Percentiles rank a stretch among this genome's conserved stretches.
Evolutionary conservation across 2,797 vertebrate species (phyloP).

Genomic region (Melanotaenia pygmaea): DNA sequence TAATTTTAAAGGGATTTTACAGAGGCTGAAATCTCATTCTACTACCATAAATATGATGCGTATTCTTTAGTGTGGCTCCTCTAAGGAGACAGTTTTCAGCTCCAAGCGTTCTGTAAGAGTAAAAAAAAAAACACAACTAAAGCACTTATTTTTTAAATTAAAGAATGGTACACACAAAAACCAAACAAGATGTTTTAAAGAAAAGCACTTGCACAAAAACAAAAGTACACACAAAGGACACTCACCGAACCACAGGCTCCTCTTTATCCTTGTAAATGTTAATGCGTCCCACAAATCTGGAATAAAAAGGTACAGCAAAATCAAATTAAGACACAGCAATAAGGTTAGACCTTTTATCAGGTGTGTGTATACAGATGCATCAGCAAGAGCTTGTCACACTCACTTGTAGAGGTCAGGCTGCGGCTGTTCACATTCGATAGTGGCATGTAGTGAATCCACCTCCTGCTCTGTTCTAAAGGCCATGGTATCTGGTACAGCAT

Average conservation of each 20-base stretch:
- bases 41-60: constrained; percentile 93
- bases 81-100: constrained; percentile 97
- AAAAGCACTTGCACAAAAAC: neutral
- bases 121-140: constrained; percentile 24
- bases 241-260: constrained; percentile 92
- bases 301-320: constrained; percentile 21
- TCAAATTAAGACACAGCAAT: constrained; percentile 32
- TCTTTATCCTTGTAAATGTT: constrained; percentile 93
- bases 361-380: constrained; percentile 26
- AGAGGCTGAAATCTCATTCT: neutral
- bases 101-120: constrained; percentile 89
- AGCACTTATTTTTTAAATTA: constrained; percentile 1
- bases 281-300: constrained; percentile 96
- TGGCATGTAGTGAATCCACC: constrained; percentile 91
- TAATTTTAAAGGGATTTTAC: neutral
- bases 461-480: constrained; percentile 93
- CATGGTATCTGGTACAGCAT: constrained; percentile 95
- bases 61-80: constrained; percentile 98
- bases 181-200: neutral
- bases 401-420: constrained; percentile 99
- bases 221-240: neutral
- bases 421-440: constrained; percentile 98
- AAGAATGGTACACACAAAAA: neutral
- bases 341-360: constrained; percentile 20
- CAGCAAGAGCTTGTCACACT: constrained; percentile 66